Base-by-base conservation (phyloP, 2,797 vertebrate species). In the Molossus alvarezi region DNA sequence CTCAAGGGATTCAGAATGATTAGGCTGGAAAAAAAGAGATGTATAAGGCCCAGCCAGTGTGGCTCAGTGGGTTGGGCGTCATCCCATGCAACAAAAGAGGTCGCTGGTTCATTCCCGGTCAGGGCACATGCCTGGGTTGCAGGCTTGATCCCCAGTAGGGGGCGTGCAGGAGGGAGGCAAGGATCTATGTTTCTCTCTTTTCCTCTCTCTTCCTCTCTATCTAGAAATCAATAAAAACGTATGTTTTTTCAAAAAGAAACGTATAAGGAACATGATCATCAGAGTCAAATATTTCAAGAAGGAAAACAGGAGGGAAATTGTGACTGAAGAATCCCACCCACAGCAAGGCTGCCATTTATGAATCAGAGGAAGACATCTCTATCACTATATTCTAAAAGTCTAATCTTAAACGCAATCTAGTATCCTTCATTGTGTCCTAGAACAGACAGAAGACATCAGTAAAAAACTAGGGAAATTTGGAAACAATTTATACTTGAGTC, bases 1-100 rank as follows among this genome's bases (percentile, higher is more conserved):
- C 37, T 29, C 80, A 90, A 90, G 73, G 33, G 57, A 84, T 29
- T 80, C 55, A 92, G 53, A 83, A 69, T 51, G 51, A 91, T 58
- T 27, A 48, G 57, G 25, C 3, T 9, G 27, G 85, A 92, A 57
- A 67, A 94, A 85, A 86, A 72, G n/a, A 82, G 77, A 85, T 27
- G 2, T 67, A 7, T 73, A 67, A 65, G 37, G 10, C 41, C 41
- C 41, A 45, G 41, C 41, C 41, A 45, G 41, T 45, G 41, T 45
- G 41, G 41, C 41, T 45, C 41, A 45, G 41, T 6, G 41, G 41
- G 41, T 45, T 45, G 41, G 41, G 41, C 41, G 41, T 45, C 41
- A 45, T 45, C 41, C 6, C 41, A 45, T 45, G 41, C 41, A 45
- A 45, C 41, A 45, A 45, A 3, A 45, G 41, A 45, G 41, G 41